A percentile compares a stretch with the other conserved stretches of the same genome.
phyloP scores from a whole-genome alignment of 1,140 invertebrate species.

The Drosophila virilis region DNA sequence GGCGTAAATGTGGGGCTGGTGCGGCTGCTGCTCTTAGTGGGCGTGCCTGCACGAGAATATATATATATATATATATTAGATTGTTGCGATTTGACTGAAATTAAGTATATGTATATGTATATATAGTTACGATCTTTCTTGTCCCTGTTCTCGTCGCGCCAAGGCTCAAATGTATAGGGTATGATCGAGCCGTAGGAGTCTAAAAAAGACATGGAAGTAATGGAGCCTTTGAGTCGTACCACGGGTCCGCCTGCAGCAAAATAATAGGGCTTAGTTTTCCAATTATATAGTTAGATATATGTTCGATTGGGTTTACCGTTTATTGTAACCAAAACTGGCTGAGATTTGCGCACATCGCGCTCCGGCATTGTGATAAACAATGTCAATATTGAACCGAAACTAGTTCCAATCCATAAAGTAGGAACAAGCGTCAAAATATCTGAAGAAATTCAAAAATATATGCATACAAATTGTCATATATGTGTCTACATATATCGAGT shows the following conservation, averaged over 20 bases:
- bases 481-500: no score
- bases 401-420: conserved; percentile 98
- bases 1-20: conserved; percentile 83
- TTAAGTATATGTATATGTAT: not conserved
- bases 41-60: conserved; percentile 56
- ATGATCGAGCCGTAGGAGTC: conserved; percentile 96
- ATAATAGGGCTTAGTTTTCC: not conserved
- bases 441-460: conserved; percentile 7
- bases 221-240: conserved; percentile 96
- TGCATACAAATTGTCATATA: no score
- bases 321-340: conserved; percentile 95
- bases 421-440: conserved; percentile 86
- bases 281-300: not conserved
- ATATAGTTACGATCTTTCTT: conserved; percentile 87
- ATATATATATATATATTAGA: not conserved
- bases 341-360: conserved; percentile 91
- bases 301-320: conserved; percentile 87
- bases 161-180: conserved; percentile 93
- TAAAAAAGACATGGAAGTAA: conserved; percentile 96
- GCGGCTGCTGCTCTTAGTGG: conserved; percentile 81
- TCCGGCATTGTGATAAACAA: conserved; percentile 94
- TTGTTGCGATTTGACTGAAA: not conserved
- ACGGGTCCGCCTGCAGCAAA: conserved; percentile 91
- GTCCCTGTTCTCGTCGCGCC: conserved; percentile 92
- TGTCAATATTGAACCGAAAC: conserved; percentile 96